Conservation (phyloP, 1,140 invertebrate species). For the Anagrus nilaparvatae region DNA sequence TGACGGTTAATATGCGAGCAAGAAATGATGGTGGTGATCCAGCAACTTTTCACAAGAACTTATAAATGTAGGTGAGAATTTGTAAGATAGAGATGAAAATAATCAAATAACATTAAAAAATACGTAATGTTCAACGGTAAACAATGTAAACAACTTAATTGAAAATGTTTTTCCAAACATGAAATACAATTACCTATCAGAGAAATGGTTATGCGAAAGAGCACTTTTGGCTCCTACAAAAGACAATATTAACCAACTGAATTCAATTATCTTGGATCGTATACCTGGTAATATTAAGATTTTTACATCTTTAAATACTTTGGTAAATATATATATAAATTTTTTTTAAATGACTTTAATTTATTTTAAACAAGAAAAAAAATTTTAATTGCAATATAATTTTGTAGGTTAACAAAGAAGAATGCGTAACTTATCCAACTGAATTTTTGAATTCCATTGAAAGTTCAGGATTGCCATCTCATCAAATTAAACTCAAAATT, state of each 20-base stretch:
- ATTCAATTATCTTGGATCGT: too few species aligned
- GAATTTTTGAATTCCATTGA: conserved; percentile 40
- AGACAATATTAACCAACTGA: too few species aligned
- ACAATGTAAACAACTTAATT: conserved; percentile 30
- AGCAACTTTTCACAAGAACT: too few species aligned
- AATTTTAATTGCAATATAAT: conserved; percentile 33
- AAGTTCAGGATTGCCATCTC: conserved; percentile 31
- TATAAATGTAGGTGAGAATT: too few species aligned
- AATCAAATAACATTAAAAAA: too few species aligned
- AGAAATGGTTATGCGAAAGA: conserved; percentile 30
- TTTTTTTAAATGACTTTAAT: conserved; percentile 26
- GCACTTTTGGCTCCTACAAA: conserved; percentile 26
- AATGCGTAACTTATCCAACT: conserved; percentile 32
- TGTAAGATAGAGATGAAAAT: too few species aligned
- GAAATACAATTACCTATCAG: conserved; percentile 22
- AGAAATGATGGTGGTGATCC: too few species aligned
- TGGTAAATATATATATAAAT: too few species aligned
- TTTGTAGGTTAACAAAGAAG: conserved; percentile 26
- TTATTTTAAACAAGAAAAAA: conserved; percentile 22
- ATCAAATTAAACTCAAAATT: conserved; percentile 35
- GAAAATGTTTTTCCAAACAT: conserved; percentile 27
- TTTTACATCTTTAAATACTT: too few species aligned
- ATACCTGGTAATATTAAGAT: too few species aligned
- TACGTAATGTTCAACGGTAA: too few species aligned
- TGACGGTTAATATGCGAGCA: too few species aligned